Evolutionary conservation across 2,888 invertebrate species (phyloP).

Genomic region (Athetis lepigone): DNA sequence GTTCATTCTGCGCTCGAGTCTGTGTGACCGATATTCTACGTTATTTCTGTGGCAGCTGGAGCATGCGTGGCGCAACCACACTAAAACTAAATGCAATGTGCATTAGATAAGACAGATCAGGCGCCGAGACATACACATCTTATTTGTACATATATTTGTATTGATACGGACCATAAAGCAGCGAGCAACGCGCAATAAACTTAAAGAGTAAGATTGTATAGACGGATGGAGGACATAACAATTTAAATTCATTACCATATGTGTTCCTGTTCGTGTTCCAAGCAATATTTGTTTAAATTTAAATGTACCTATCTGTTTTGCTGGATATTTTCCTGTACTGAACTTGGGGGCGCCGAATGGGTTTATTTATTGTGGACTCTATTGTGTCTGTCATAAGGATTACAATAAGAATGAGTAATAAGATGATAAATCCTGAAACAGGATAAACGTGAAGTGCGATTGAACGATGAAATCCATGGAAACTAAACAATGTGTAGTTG

Average conservation of each 20-base stretch:
- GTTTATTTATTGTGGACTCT: conserved; percentile 22
- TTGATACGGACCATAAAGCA: conserved; percentile 50
- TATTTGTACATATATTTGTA: conserved; percentile 58
- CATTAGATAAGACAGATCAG: conserved; percentile 85
- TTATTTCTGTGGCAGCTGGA: conserved; percentile 86
- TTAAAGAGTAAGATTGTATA: conserved; percentile 28
- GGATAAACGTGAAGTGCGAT: conserved; percentile 47
- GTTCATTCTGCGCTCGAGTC: conserved; percentile 82
- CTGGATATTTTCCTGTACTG: conserved; percentile 49
- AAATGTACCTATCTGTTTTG: conserved; percentile 33
- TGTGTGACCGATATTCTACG: conserved; percentile 89
- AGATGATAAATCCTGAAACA: conserved; percentile 28
- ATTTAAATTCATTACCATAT: conserved; percentile 41
- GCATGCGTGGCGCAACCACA: conserved; percentile 86
- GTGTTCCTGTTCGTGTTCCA: conserved; percentile 37
- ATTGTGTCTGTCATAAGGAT: neutral
- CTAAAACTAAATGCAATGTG: conserved; percentile 87
- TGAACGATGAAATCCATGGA: conserved; percentile 35
- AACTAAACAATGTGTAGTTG: conserved; percentile 27
- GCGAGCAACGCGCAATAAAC: conserved; percentile 41
- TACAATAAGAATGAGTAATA: conserved; percentile 10
- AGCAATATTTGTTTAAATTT: conserved; percentile 43
- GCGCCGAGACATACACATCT: conserved; percentile 65
- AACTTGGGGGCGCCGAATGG: conserved; percentile 43
- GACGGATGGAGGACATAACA: conserved; percentile 26